Base-by-base conservation (phyloP, 2,797 vertebrate species). In the Eulemur mongoz region DNA sequence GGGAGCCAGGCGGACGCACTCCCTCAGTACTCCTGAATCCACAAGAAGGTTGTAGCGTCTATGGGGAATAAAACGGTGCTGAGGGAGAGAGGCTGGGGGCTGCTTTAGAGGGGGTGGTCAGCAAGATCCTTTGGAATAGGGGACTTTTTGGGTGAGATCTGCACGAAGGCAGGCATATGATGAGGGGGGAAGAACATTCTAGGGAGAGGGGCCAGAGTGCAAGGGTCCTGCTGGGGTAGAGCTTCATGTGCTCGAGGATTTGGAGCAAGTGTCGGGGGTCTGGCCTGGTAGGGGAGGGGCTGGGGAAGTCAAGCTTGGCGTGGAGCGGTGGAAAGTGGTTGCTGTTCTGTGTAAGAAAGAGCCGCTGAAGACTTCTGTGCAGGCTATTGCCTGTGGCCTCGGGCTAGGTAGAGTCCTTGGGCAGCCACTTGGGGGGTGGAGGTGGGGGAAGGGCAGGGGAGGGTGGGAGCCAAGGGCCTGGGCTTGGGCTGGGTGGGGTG, bases 361-460 rank as follows among this genome's bases (percentile, higher is more conserved):
- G 61, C 48, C 0, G 0, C 38, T 23, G 63, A 30, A 3, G 11
- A 0, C 23, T 48, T 30, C n/a, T 1, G 7, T 7, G n/a, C 17
- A 48, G 43, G 7, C 5, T 2, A 22, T n/a, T 2, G 54, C 43
- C 70, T 5, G 20, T 54, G 13, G 52, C 5, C 45, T 43, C 30
- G 67, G 67, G 23, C 48, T 61, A 23, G 11, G 59, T 10, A 1
- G 17, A 8, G 15, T 78, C n/a, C 25, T 48, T 2, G 22, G 72
- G 45, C 5, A 52, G 45, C 45, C 50, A 22, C 50, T 5, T n/a
- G 54, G 69, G 59, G 17, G 59, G 59, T 13, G 18, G 27, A 43
- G 43, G 35, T 4, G 0, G 38, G 17, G 0, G 9, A 4, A 10
- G 38, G 20, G 5, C 18, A 38, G 4, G 7, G 5, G 7, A 43